Percentiles rank a stretch among this genome's conserved stretches.
Evolutionary conservation across 2,113 vertebrate species (phyloP).

Genomic region (Ptychochromis oligacanthus): DNA sequence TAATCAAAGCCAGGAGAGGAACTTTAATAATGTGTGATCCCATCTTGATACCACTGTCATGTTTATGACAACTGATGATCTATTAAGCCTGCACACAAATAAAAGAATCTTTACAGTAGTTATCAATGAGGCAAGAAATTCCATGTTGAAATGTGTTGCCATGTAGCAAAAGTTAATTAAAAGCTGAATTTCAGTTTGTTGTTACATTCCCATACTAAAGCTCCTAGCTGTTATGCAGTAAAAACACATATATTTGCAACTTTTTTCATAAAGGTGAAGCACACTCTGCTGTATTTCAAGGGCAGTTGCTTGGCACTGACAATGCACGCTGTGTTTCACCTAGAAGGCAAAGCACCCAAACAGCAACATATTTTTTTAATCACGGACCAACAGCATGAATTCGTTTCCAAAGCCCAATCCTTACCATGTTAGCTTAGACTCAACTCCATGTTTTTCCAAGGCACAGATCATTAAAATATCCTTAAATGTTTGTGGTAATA

Average conservation of each 20-base stretch:
- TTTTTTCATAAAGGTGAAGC: conserved; percentile 13
- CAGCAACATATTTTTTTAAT: conserved; percentile 25
- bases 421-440: conserved; percentile 9
- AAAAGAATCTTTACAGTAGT: neutral
- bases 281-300: conserved; percentile 42
- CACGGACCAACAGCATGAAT: conserved; percentile 37
- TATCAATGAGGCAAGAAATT: neutral
- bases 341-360: conserved; percentile 20
- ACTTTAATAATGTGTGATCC: neutral
- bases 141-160: neutral
- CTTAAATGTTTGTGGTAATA: conserved; percentile 15
- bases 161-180: neutral
- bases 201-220: neutral
- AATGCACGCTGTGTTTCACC: conserved; percentile 22
- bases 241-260: neutral
- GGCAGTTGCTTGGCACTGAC: conserved; percentile 27
- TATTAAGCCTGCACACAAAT: neutral
- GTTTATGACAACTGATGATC: neutral
- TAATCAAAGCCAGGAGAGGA: neutral
- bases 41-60: neutral
- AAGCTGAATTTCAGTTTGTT: neutral
- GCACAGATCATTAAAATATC: conserved; percentile 43
- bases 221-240: neutral
- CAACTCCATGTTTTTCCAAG: neutral
- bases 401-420: neutral